Evolutionary conservation across 2,113 vertebrate genomes (phyloP), one percentile per base, ranked within the genome.

Genomic region (Pterophyllum scalare): DNA sequence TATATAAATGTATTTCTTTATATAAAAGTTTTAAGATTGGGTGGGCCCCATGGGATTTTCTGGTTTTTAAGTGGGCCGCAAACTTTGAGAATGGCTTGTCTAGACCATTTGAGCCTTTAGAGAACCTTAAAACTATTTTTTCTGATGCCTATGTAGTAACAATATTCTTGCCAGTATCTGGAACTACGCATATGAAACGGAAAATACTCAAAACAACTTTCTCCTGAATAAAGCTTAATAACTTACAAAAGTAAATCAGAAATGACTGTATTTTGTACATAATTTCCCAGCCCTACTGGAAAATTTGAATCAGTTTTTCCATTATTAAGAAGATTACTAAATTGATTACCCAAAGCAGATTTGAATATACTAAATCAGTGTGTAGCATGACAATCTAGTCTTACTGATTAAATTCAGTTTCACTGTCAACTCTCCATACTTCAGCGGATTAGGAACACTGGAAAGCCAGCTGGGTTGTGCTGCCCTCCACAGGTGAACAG

Each of bases 401-500:
- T 74, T 5, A 74, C 40, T 79, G 26, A 61, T 6, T 7, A 2
- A 35, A 20, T 19, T 3, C 22, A 72, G 7, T 72, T 46, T 72
- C 15, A 20, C 43, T 19, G 15, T 28, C 8, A 28, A 13, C 40
- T 20, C 43, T 70, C 43, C 24, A 8, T 1, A 17, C 43, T 20
- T 24, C 14, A n/a, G 43, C 1, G 7, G 10, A 12, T 46, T 11
- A 2, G 5, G 2, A 3, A 65, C 6, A 24, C 22, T 33, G 14
- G 13, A 77, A 60, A 33, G 61, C 28, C 13, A 2, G 22, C 15
- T 26, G 67, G 57, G 14, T 54, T 85, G 43, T 89, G 80, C 77
- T 87, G 87, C 91, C 91, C 84, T 61, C 92, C 12, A 40, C 40
- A 81, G 93, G n/a, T 54, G 8, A 80, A 80, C n/a, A 70, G 38